Evolutionary conservation across 2,113 vertebrate species (phyloP).

Genomic region (Lanius collurio): DNA sequence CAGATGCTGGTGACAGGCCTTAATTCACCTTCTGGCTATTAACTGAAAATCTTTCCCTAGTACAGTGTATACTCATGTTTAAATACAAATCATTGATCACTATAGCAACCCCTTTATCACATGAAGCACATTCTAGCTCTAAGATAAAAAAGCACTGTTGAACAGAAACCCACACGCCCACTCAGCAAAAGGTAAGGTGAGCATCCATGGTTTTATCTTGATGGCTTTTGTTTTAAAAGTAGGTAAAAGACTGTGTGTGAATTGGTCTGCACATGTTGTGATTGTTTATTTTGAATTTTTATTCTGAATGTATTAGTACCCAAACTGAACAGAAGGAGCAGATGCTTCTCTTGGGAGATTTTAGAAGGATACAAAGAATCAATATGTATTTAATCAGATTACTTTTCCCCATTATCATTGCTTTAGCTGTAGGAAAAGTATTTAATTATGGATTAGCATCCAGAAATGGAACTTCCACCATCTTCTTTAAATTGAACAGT

Average conservation of each 20-base stretch:
- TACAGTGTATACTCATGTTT: slow-evolving; percentile 77
- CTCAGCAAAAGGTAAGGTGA: slow-evolving; percentile 31
- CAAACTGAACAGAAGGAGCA: slow-evolving; percentile 18
- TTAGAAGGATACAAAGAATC: neutral
- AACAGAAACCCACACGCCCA: slow-evolving; percentile 65
- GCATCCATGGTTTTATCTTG: neutral
- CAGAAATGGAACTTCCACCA: neutral
- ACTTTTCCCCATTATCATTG: neutral
- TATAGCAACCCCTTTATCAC: slow-evolving; percentile 78
- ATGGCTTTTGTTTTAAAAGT: neutral
- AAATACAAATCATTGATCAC: slow-evolving; percentile 73
- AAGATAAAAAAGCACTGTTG: slow-evolving; percentile 66
- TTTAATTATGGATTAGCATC: neutral
- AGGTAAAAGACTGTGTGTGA: neutral
- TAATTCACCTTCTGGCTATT: slow-evolving; percentile 71
- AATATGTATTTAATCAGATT: slow-evolving; percentile 9
- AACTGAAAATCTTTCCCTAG: slow-evolving; percentile 70
- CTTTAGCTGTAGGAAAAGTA: neutral
- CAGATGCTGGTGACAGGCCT: slow-evolving; percentile 65
- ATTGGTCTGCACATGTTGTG: neutral
- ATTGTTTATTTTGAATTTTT: slow-evolving; percentile 24
- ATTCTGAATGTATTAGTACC: neutral
- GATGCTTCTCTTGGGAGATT: neutral
- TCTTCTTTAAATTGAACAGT: neutral
- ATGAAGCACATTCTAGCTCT: slow-evolving; percentile 54